phyloP scores from a whole-genome alignment of 2,113 vertebrate species.

The Mobula birostris region DNA sequence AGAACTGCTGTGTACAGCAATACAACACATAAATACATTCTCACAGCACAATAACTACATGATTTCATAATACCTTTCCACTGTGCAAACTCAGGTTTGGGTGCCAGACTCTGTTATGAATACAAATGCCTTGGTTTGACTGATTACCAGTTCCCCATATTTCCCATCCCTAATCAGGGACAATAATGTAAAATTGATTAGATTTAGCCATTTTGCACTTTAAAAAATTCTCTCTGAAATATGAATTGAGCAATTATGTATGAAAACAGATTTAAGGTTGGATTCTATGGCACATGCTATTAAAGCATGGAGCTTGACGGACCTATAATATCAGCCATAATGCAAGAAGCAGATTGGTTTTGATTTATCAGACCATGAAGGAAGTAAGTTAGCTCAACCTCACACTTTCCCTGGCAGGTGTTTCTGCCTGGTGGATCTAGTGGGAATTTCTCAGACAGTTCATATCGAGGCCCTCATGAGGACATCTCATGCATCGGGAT shows the following conservation, averaged over 20 bases:
- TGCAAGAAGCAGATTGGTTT: not conserved
- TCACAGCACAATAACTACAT: slow-evolving; percentile 14
- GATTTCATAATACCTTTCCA: not conserved
- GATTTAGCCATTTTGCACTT: not conserved
- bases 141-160: not conserved
- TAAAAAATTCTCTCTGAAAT: not conserved
- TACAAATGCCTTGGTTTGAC: not conserved
- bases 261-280: not conserved
- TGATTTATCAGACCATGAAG: not conserved
- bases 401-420: not conserved
- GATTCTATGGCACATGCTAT: not conserved
- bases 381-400: not conserved
- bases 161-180: not conserved
- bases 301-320: not conserved
- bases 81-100: not conserved
- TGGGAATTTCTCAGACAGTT: not conserved
- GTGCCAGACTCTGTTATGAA: not conserved
- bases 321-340: not conserved
- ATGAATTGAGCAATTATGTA: not conserved
- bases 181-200: slow-evolving; percentile 12
- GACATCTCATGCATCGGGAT: not conserved
- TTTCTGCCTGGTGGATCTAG: not conserved
- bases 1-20: slow-evolving; percentile 30
- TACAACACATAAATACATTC: slow-evolving; percentile 18
- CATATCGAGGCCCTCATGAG: too few relatives aligned